phyloP scores from a whole-genome alignment of 2,113 vertebrate species.

The Oreochromis niloticus region DNA sequence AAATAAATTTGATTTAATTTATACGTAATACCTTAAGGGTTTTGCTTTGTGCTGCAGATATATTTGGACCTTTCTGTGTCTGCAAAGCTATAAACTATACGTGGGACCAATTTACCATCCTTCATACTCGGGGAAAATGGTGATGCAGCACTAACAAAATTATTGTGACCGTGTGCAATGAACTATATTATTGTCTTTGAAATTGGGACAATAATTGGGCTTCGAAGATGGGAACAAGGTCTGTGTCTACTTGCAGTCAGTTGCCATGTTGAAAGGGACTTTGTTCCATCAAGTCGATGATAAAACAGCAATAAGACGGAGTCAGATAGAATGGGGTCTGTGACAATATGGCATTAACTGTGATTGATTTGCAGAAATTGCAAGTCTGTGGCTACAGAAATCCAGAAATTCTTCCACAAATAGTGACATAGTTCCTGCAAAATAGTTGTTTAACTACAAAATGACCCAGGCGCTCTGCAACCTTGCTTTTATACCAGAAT shows the following conservation, averaged over 20 bases:
- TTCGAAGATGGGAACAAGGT: background rate
- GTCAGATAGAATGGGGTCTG: background rate
- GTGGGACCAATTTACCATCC: background rate
- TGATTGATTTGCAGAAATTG: background rate
- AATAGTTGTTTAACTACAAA: background rate
- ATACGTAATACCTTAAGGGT: background rate
- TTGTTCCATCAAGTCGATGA: accelerated
- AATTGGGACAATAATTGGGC: accelerated
- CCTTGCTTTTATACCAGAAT: background rate
- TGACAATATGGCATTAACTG: background rate
- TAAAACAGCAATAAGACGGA: background rate
- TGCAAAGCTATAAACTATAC: background rate
- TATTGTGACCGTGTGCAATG: background rate
- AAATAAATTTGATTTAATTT: background rate
- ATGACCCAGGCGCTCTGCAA: background rate
- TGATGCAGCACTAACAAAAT: background rate
- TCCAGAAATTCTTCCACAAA: background rate
- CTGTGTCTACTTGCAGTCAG: background rate
- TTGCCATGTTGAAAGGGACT: accelerated
- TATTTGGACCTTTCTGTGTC: background rate
- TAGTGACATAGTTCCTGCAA: background rate
- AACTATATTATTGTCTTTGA: background rate
- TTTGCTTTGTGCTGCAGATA: background rate
- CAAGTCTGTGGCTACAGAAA: background rate
- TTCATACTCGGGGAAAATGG: background rate